A percentile compares a stretch with the other conserved stretches of the same genome.
phyloP scores from a whole-genome alignment of 2,113 vertebrate species.

The Gyps fulvus region DNA sequence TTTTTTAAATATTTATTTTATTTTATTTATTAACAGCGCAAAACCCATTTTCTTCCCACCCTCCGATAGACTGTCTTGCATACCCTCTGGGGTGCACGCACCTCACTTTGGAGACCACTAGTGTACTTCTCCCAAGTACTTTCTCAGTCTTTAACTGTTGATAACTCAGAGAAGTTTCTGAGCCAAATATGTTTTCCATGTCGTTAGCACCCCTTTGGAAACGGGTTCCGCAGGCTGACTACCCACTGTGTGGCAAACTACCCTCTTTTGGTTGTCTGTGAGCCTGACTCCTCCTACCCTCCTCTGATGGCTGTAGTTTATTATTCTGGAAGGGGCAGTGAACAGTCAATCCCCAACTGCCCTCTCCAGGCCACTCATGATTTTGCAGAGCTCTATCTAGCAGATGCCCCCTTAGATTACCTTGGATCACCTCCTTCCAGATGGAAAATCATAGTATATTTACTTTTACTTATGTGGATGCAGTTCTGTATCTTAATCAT shows the following conservation, averaged over 20 bases:
- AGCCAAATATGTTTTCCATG: background rate
- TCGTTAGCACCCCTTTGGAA: background rate
- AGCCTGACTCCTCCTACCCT: background rate
- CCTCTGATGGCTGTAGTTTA: background rate
- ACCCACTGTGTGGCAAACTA: background rate
- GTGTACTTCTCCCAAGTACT: background rate
- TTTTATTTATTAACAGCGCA: background rate
- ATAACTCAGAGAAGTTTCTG: background rate
- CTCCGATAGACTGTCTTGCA: background rate
- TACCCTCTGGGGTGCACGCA: no score
- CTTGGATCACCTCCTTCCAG: background rate
- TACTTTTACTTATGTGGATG: background rate
- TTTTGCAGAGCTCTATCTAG: background rate
- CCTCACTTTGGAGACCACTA: background rate
- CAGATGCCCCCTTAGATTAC: background rate
- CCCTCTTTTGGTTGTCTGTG: background rate
- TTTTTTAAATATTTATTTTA: no score
- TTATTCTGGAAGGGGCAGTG: background rate
- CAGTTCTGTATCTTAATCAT: background rate
- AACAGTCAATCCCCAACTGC: background rate
- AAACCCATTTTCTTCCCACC: background rate
- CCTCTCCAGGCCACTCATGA: background rate
- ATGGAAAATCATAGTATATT: background rate
- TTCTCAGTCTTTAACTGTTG: background rate
- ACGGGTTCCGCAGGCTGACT: background rate